Evolutionary conservation across 30 jellyfish, hydroid and myxozoan species (phyloP), one percentile per base, ranked within the genome.

Genomic region (Morbakka virulenta): DNA sequence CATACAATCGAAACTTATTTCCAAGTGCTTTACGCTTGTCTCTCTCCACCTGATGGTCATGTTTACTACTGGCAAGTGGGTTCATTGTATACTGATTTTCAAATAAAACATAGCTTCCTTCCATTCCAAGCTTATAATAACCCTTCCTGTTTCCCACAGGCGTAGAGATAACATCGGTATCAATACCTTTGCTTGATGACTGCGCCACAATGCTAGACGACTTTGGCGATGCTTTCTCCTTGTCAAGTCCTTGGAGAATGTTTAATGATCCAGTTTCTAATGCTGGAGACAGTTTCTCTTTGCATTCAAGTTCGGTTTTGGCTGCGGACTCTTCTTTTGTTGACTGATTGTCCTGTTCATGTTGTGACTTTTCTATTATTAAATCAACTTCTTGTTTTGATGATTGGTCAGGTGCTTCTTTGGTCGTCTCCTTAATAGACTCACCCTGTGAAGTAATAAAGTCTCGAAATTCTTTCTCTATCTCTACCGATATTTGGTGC

Each of bases 71-170:
- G 0, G 98, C 98, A 1, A 91, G 76, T 11, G 89, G 36, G 62
- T 85, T 76, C 9, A 91, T 49, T 35, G 87, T 48, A 62, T 74
- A 91, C 49, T 84, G 96, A 63, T 91, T 91, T 66, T 79, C 93
- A 67, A 84, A 91, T 76, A 72, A 41, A 52, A 79, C 86, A 50
- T 71, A 91, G 35, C 88, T 62, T 51, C 89, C 91, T 33, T 85
- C 96, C 95, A 80, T 79, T 2, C 98, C 98, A 24, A 91, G 88
- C 69, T 80, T 85, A 66, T 72, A 91, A 52, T 76, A 89, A 68
- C 90, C 57, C 67, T 83, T 89, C 3, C 23, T 64, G 6, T 89
- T 92, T 22, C 67, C 80, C 9, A 81, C 41, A 31, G 70, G 71
- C 62, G 9, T 9, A 6, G 57, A 9, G 17, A 41, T 41, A 41